Evolutionary conservation across 2,888 invertebrate genomes (phyloP).

Genomic region (Acronicta psi): DNA sequence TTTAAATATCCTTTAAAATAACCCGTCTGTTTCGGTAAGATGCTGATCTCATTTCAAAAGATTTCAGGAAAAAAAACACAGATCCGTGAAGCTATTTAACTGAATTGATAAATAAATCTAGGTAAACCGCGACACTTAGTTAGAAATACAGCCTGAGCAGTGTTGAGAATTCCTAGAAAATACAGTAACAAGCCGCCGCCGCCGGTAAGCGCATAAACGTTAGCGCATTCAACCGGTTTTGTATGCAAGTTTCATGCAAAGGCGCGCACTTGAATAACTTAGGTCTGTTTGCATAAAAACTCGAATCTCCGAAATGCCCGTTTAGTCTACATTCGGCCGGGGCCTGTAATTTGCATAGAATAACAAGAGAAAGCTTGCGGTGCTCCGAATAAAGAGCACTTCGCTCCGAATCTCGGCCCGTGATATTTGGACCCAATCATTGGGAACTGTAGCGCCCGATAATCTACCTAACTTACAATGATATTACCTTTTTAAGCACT

Average conservation of each 20-base stretch:
- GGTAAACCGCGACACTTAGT: conserved; percentile 46
- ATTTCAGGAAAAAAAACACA: conserved; percentile 22
- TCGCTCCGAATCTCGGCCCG: conserved; percentile 63
- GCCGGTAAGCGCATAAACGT: conserved; percentile 69
- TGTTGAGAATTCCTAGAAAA: conserved; percentile 44
- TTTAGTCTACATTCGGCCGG: conserved; percentile 79
- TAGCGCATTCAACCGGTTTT: conserved; percentile 77
- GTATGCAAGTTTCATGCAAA: conserved; percentile 84
- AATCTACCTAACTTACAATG: conserved; percentile 57
- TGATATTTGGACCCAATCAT: conserved; percentile 74
- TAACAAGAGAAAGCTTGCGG: conserved; percentile 81
- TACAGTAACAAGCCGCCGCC: conserved; percentile 51
- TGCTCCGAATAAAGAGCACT: conserved; percentile 71
- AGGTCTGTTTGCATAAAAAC: conserved; percentile 87
- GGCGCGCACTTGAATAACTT: conserved; percentile 86
- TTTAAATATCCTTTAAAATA: conserved; percentile 54
- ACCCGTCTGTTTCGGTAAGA: conserved; percentile 27
- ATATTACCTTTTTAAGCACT: conserved; percentile 53
- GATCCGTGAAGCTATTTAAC: conserved; percentile 38
- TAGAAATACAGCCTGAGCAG: conserved; percentile 50
- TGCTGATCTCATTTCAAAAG: conserved; percentile 37
- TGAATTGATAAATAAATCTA: conserved; percentile 56
- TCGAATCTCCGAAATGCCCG: conserved; percentile 84
- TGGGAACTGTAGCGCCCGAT: conserved; percentile 57
- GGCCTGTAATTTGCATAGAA: conserved; percentile 85